Base-by-base conservation (phyloP, 2,888 invertebrate species). In the Drosophila subsilvestris region DNA sequence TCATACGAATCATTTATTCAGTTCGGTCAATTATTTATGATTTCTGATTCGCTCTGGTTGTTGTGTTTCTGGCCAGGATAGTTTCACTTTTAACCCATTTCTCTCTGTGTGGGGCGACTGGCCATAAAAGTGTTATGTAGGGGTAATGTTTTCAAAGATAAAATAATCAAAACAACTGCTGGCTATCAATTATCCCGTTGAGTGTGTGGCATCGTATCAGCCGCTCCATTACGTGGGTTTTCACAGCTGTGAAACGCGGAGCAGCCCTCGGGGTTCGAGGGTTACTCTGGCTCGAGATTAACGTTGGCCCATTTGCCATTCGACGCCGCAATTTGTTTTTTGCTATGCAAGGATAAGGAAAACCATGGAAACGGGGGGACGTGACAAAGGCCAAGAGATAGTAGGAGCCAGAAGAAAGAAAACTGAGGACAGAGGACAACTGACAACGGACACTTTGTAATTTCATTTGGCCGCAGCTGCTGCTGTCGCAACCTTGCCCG, bases 401-500 rank as follows among this genome's bases (percentile, higher is more conserved):
- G 29, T 25, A 25, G 22, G 22, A 25, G 22, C 0, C 22, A 25
- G 25, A 1, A 25, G 25, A 25, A 6, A 25, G 25, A 25, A 25
- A 22, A 22, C 22, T 22, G 25, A 57, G 47, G 37, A 48, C 61
- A 18, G 47, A 27, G 45, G 29, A 44, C 58, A 49, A 45, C 59
- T 63, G 76, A 51, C 65, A 67, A 68, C 82, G 80, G 74, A 79
- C 75, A 78, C 68, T 85, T 78, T 78, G 80, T 74, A 82, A 85
- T 82, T 85, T 81, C 56, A 76, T 79, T 84, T 70, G 63, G 57
- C 50, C 57, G 58, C 63, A 32, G 61, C 25, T 43, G 58, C 62
- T 25, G 55, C 56, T 62, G 62, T 12, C 32, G 32, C 12, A 14
- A 32, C 76, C 79, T 80, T 76, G 80, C 43, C 60, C 51, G 22